Percentiles rank a stretch among this genome's conserved stretches.
phyloP scores from a whole-genome alignment of 2,888 invertebrate species.

The Nemotelus pantherinus region DNA sequence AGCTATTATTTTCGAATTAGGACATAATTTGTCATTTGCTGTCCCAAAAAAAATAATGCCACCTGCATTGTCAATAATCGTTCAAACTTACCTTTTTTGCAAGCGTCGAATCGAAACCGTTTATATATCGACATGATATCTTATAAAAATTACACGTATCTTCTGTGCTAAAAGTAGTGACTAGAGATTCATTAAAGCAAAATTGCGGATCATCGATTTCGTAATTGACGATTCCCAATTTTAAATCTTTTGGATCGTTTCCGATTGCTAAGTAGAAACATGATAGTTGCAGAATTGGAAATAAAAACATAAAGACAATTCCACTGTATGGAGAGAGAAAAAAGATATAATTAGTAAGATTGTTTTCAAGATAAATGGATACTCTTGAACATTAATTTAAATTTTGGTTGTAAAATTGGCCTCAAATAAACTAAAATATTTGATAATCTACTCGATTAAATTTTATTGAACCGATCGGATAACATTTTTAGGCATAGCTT shows the following conservation, averaged over 20 bases:
- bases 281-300: slow-evolving; percentile 82
- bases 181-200: slow-evolving; percentile 61
- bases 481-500: no score
- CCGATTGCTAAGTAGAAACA: slow-evolving; percentile 85
- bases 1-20: background rate
- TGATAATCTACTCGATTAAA: background rate
- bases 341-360: background rate
- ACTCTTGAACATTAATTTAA: background rate
- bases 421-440: background rate
- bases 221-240: slow-evolving; percentile 81
- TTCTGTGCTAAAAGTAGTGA: slow-evolving; percentile 62
- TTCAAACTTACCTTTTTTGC: slow-evolving; percentile 64
- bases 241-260: slow-evolving; percentile 76
- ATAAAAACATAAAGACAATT: slow-evolving; percentile 80
- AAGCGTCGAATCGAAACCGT: slow-evolving; percentile 69
- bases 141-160: slow-evolving; percentile 67
- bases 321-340: slow-evolving; percentile 69
- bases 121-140: slow-evolving; percentile 72
- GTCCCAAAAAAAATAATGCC: no score
- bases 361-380: background rate
- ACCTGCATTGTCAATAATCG: no score
- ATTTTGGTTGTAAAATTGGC: no score
- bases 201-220: slow-evolving; percentile 70
- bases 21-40: background rate
- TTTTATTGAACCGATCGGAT: background rate